Evolutionary conservation across 2,113 vertebrate genomes (phyloP).

Genomic region (Solea solea): DNA sequence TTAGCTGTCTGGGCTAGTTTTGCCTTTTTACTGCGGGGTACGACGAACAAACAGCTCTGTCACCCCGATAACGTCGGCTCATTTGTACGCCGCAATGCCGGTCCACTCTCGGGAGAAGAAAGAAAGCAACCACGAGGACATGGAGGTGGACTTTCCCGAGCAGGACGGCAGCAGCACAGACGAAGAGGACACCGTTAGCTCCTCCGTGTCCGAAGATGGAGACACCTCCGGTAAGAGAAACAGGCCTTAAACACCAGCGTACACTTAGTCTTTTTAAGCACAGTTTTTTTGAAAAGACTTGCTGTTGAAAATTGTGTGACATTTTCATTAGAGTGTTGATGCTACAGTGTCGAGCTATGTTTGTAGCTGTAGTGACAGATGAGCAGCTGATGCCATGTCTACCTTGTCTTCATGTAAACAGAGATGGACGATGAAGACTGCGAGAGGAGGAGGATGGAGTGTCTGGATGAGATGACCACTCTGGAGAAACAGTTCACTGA

Average conservation of each 20-base stretch:
- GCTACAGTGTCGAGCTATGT: neutral
- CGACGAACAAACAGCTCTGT: neutral
- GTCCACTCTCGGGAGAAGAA: slow-evolving; percentile 96
- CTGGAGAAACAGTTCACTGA: slow-evolving; percentile 99
- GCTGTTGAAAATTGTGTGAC: neutral
- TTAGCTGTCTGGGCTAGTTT: slow-evolving; percentile 45
- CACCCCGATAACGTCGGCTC: slow-evolving; percentile 3
- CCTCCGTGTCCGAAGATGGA: slow-evolving; percentile 96
- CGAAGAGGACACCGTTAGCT: slow-evolving; percentile 96
- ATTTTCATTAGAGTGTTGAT: neutral
- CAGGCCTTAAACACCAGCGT: slow-evolving; percentile 40
- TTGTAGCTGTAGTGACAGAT: neutral
- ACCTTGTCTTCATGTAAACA: slow-evolving; percentile 64
- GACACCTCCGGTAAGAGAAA: slow-evolving; percentile 89
- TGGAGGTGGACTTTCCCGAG: slow-evolving; percentile 96
- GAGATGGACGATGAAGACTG: slow-evolving; percentile 99
- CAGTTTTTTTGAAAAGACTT: neutral
- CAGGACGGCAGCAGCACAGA: slow-evolving; percentile 95
- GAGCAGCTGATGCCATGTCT: neutral
- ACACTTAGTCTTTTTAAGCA: neutral
- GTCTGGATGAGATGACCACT: slow-evolving; percentile 98
- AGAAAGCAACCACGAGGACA: slow-evolving; percentile 94
- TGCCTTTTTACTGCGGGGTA: slow-evolving; percentile 18
- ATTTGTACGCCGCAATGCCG: slow-evolving; percentile 80
- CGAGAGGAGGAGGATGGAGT: slow-evolving; percentile 98